These are phyloP conservation scores for Catharus fuscescens DNA, from an alignment of 2,113 vertebrate genomes.

Conservation along the genomic window DNA sequence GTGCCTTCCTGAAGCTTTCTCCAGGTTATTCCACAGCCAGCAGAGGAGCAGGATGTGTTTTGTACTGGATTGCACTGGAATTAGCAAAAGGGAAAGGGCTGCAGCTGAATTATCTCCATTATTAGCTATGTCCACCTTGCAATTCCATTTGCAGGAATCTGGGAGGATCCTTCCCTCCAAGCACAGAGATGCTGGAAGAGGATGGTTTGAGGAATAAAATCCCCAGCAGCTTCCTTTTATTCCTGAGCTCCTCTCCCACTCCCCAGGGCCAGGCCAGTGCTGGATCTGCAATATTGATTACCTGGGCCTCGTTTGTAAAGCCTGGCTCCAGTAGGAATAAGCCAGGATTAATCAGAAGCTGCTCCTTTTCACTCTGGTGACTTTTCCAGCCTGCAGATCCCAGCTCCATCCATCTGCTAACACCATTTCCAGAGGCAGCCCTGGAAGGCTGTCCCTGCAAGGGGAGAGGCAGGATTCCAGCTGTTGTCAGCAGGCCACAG, in stretches of 20 bases:
- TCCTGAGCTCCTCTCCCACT: background rate
- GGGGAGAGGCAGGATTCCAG: background rate
- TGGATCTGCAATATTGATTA: background rate
- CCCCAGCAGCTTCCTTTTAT: background rate
- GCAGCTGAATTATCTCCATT: background rate
- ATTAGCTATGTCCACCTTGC: rapidly evolving
- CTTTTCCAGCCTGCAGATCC: background rate
- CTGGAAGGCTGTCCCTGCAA: background rate
- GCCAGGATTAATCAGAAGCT: too few species aligned
- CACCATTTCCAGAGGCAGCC: background rate
- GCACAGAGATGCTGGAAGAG: background rate
- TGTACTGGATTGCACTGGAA: background rate
- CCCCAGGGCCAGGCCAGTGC: background rate
- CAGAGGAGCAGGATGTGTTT: background rate
- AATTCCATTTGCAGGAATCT: background rate
- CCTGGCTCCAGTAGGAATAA: background rate
- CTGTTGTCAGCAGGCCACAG: background rate
- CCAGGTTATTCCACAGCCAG: background rate
- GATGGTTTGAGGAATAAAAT: background rate
- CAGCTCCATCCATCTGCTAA: background rate
- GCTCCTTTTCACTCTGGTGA: background rate
- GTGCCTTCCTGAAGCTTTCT: background rate
- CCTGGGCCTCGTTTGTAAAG: background rate
- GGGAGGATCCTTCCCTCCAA: background rate
- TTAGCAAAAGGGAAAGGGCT: background rate